phyloP scores from a whole-genome alignment of 2,797 vertebrate genomes.

The Decapterus maruadsi region DNA sequence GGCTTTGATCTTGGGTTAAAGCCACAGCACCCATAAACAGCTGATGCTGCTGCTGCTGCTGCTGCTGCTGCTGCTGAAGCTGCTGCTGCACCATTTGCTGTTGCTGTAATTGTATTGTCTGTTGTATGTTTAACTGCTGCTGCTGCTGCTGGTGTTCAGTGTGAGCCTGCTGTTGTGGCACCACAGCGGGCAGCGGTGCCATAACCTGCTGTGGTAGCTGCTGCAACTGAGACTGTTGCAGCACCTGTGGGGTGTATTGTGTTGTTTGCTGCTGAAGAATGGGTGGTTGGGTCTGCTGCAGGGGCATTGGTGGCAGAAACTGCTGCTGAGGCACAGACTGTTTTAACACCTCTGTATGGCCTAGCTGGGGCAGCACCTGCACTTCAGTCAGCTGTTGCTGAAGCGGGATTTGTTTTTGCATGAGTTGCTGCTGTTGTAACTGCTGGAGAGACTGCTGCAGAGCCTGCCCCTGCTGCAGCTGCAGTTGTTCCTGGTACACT shows the following conservation, averaged over 20 bases:
- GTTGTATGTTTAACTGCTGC: constrained; percentile 70
- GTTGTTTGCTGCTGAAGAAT: constrained; percentile 65
- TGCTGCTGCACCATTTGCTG: constrained; percentile 69
- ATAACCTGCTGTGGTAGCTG: constrained; percentile 65
- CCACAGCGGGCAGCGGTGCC: constrained; percentile 48
- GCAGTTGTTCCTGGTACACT: constrained; percentile 69
- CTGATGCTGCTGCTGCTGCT: constrained; percentile 72
- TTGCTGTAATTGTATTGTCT: constrained; percentile 69
- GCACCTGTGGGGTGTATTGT: constrained; percentile 59
- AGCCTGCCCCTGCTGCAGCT: constrained; percentile 65
- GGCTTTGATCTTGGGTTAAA: constrained; percentile 65
- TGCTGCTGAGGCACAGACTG: constrained; percentile 64
- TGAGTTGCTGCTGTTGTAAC: constrained; percentile 69
- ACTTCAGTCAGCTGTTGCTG: constrained; percentile 64
- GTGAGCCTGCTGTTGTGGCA: constrained; percentile 63
- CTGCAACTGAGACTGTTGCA: constrained; percentile 69
- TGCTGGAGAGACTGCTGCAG: constrained; percentile 73
- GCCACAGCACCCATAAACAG: constrained; percentile 56
- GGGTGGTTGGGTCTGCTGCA: constrained; percentile 65
- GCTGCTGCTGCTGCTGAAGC: constrained; percentile 68
- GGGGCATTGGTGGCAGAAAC: constrained; percentile 55
- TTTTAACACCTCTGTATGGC: constrained; percentile 61
- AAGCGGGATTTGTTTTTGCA: constrained; percentile 61
- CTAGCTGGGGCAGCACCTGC: constrained; percentile 44
- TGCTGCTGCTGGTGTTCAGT: constrained; percentile 70